Conservation (phyloP, 2,113 vertebrate genomes). For the Epinephelus lanceolatus region DNA sequence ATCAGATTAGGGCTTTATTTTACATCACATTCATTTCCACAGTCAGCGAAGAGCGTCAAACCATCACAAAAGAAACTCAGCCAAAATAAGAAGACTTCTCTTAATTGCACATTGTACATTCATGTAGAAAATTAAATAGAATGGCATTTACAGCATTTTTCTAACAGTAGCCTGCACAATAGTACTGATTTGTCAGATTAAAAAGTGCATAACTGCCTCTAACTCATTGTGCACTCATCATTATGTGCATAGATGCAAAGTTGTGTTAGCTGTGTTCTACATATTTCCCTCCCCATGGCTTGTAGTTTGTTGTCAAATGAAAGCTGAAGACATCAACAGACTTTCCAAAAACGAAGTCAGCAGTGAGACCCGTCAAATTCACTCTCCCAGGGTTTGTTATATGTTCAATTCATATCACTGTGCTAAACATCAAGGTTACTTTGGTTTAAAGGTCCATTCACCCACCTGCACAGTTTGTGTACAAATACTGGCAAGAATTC, state of each 20-base stretch:
- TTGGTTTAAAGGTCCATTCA: neutral
- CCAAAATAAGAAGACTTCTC: no score
- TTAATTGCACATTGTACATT: neutral
- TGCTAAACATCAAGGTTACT: neutral
- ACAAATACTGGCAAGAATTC: neutral
- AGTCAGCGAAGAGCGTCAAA: no score
- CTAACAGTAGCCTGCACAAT: neutral
- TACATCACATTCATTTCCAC: no score
- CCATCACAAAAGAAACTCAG: no score
- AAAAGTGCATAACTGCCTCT: neutral
- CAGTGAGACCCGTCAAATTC: neutral
- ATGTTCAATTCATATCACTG: neutral
- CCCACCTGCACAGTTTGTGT: neutral
- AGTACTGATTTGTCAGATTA: neutral
- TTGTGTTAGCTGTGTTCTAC: neutral
- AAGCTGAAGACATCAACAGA: neutral
- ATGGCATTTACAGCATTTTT: neutral
- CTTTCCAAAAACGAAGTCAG: neutral
- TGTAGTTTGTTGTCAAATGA: neutral
- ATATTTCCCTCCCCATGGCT: no score
- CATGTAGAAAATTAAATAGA: neutral
- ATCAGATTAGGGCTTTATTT: neutral
- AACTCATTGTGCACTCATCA: neutral
- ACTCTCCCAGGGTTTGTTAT: neutral
- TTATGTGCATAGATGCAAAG: neutral